Conservation (phyloP, 2,888 invertebrate species). For the Ormia ochracea region DNA sequence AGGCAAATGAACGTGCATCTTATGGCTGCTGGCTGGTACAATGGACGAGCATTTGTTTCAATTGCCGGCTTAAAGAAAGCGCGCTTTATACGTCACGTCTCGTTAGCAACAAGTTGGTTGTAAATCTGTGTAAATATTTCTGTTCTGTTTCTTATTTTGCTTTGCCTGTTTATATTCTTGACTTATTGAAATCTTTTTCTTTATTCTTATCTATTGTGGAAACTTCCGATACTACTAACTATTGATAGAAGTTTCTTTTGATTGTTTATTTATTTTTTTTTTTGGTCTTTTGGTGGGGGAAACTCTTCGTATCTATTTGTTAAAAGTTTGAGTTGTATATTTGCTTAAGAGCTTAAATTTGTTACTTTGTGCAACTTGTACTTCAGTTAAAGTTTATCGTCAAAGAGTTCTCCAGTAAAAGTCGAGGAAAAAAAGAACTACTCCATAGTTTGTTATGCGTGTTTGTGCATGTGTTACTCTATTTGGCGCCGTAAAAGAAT, state of each 20-base stretch:
- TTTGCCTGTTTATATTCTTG: background rate
- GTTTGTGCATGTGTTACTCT: conserved; percentile 50
- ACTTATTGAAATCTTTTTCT: conserved; percentile 47
- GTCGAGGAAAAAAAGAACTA: background rate
- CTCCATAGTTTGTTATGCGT: conserved; percentile 19
- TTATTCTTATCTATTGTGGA: conserved; percentile 35
- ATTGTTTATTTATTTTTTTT: background rate
- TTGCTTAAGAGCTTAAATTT: conserved; percentile 49
- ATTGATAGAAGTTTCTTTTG: conserved; percentile 38
- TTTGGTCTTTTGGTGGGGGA: background rate
- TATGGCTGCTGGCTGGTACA: conserved; percentile 14
- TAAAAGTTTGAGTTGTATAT: conserved; percentile 48
- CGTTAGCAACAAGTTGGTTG: conserved; percentile 61
- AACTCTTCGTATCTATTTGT: conserved; percentile 41
- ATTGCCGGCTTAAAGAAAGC: conserved; percentile 39
- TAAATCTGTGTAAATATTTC: conserved; percentile 63
- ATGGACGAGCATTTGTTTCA: conserved; percentile 13
- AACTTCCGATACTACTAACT: conserved; percentile 56
- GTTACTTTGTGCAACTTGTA: conserved; percentile 28
- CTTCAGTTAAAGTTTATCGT: conserved; percentile 54
- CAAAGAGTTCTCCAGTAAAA: conserved; percentile 14
- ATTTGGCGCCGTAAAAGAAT: conserved; percentile 66
- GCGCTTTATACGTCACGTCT: conserved; percentile 54
- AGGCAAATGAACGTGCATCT: conserved; percentile 54
- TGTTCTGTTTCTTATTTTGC: too few relatives aligned